These are phyloP conservation scores for Plumapathes pennacea DNA, from an alignment of 92 coral and sea anemone genomes.

Conservation along the genomic window DNA sequence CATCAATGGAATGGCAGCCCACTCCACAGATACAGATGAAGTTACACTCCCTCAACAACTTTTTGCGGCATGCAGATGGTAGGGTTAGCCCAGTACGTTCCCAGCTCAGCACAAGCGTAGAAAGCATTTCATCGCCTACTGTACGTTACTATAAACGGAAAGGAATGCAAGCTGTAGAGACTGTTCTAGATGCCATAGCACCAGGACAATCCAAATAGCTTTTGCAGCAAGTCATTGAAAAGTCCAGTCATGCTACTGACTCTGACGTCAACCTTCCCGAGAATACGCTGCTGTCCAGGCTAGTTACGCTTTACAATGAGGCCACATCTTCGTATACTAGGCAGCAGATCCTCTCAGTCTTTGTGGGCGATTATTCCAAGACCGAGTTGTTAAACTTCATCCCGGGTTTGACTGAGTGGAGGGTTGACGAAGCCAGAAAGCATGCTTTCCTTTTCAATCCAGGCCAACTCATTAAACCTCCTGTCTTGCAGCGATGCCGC, in stretches of 20 bases:
- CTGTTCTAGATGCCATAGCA: constrained; percentile 11
- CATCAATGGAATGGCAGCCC: constrained; percentile 39
- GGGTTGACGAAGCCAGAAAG: constrained; percentile 36
- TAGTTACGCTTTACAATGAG: constrained; percentile 8
- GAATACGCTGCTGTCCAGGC: constrained; percentile 11
- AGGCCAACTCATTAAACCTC: constrained; percentile 24
- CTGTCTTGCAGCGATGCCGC: constrained; percentile 12
- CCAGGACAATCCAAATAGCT: constrained; percentile 29
- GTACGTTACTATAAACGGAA: constrained; percentile 16
- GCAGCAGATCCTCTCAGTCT: constrained; percentile 28
- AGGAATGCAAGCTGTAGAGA: constrained; percentile 23
- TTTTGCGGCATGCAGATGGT: constrained; percentile 13
- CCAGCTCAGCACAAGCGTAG: constrained; percentile 9
- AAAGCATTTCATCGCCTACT: constrained; percentile 17
- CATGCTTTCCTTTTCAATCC: constrained; percentile 30
- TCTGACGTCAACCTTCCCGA: constrained; percentile 6
- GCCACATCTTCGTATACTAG: constrained; percentile 13
- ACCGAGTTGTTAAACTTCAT: constrained; percentile 17
- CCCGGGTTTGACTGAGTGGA: constrained; percentile 32
- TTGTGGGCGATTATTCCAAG: constrained; percentile 33
- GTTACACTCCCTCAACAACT: constrained; percentile 11
- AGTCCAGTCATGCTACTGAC: constrained; percentile 12
- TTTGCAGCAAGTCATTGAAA: constrained; percentile 20
- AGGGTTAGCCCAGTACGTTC: constrained; percentile 21
- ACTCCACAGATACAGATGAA: constrained; percentile 35